phyloP scores from a whole-genome alignment of 2,113 vertebrate species.

The Poicephalus meyeri region DNA sequence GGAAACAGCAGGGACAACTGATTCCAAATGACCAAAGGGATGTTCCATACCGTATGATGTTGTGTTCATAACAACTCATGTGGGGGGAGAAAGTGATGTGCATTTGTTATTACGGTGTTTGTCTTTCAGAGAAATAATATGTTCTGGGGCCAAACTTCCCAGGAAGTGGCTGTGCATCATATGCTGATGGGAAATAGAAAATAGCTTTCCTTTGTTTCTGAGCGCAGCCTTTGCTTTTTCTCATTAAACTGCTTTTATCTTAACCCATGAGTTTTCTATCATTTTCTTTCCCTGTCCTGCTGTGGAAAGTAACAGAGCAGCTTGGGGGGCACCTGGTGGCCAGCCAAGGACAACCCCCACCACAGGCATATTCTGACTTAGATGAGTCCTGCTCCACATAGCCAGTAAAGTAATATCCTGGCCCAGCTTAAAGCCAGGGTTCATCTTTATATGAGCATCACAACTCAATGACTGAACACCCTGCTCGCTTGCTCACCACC shows the following conservation, averaged over 20 bases:
- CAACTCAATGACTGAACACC: fast-evolving
- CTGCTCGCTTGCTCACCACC: too few relatives aligned
- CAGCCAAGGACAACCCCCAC: not conserved
- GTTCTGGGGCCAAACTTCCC: not conserved
- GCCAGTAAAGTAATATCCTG: not conserved
- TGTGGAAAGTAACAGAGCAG: not conserved
- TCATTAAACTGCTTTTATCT: not conserved
- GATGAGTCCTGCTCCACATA: not conserved
- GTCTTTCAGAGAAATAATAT: not conserved
- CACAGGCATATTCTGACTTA: not conserved
- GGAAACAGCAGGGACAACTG: not conserved
- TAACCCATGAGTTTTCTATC: not conserved
- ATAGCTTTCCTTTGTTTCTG: not conserved
- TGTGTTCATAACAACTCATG: fast-evolving
- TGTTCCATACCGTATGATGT: not conserved
- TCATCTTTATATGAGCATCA: not conserved
- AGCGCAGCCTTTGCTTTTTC: not conserved
- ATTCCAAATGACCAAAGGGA: not conserved
- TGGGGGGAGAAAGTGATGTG: not conserved
- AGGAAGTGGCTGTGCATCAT: not conserved
- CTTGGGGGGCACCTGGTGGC: not conserved
- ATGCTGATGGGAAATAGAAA: not conserved
- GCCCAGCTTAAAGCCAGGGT: not conserved
- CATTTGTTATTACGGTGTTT: not conserved
- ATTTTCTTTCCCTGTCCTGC: not conserved